These are phyloP conservation scores for Trachelipus rathkii DNA, from an alignment of 1,140 invertebrate genomes.

Conservation along the genomic window DNA sequence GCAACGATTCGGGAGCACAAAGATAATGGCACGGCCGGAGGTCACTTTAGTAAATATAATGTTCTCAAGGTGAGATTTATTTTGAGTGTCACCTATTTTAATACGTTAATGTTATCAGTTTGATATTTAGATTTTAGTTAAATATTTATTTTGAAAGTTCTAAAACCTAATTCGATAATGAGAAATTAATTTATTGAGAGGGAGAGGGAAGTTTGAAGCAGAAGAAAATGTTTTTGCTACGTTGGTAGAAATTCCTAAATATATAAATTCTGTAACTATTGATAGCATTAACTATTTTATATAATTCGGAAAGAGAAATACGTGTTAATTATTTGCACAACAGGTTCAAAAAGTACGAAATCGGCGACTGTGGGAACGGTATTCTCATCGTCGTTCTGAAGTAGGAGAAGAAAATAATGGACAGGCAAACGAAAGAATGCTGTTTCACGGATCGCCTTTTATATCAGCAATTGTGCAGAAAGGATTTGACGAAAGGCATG, in stretches of 20 bases:
- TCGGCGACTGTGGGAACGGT: conserved; percentile 88
- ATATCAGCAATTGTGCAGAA: conserved; percentile 97
- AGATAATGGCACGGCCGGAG: conserved; percentile 89
- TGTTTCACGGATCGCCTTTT: conserved; percentile 96
- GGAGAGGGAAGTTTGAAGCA: too few relatives aligned
- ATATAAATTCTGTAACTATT: too few relatives aligned
- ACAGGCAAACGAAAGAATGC: conserved; percentile 80
- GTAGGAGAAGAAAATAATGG: conserved; percentile 81
- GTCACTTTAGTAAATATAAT: conserved; percentile 82
- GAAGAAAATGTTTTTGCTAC: too few relatives aligned
- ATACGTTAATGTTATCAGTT: too few relatives aligned
- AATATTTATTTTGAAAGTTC: too few relatives aligned
- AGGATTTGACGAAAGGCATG: conserved; percentile 95
- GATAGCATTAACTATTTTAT: too few relatives aligned
- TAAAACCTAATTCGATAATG: too few relatives aligned
- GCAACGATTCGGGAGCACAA: conserved; percentile 85
- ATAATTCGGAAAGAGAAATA: too few relatives aligned
- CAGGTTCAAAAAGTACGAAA: conserved; percentile 96
- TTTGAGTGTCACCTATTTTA: too few relatives aligned
- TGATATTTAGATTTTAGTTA: too few relatives aligned
- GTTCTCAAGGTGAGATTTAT: conserved; percentile 70
- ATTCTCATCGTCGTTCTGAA: conserved; percentile 81
- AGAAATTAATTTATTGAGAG: too few relatives aligned
- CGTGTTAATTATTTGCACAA: background rate
- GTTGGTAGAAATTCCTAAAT: too few relatives aligned